Evolutionary conservation across 2,888 invertebrate genomes (phyloP).

Genomic region (Idaea biselata): DNA sequence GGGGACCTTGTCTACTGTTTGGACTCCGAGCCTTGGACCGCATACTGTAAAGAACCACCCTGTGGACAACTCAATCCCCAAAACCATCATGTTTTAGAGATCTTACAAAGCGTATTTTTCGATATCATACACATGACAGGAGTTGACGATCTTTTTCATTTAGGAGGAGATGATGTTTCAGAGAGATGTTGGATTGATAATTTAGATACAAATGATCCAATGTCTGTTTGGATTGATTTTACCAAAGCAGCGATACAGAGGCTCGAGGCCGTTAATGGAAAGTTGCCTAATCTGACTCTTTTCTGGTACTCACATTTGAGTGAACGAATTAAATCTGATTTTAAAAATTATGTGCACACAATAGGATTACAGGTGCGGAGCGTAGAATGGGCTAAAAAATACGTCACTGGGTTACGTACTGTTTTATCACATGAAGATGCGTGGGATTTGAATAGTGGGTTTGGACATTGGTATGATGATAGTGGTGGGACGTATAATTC

Average conservation of each 20-base stretch:
- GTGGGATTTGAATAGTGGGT: slow-evolving; percentile 92
- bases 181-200: slow-evolving; percentile 85
- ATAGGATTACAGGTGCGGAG: slow-evolving; percentile 78
- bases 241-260: slow-evolving; percentile 81
- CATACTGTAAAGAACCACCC: slow-evolving; percentile 88
- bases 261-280: slow-evolving; percentile 76
- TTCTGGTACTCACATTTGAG: slow-evolving; percentile 53
- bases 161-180: slow-evolving; percentile 89
- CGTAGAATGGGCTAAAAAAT: slow-evolving; percentile 82
- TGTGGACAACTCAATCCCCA: slow-evolving; percentile 90
- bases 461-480: slow-evolving; percentile 88
- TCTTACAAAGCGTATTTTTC: slow-evolving; percentile 85
- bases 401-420: slow-evolving; percentile 81
- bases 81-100: slow-evolving; percentile 84
- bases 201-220: slow-evolving; percentile 83
- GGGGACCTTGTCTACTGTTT: slow-evolving; percentile 87
- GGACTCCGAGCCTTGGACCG: slow-evolving; percentile 85
- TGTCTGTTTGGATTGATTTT: slow-evolving; percentile 86
- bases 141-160: slow-evolving; percentile 88
- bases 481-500: slow-evolving; percentile 89
- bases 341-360: slow-evolving; percentile 42
- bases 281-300: slow-evolving; percentile 50
- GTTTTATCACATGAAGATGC: slow-evolving; percentile 91
- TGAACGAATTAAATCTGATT: slow-evolving; percentile 46
- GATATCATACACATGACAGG: slow-evolving; percentile 87